phyloP scores from a whole-genome alignment of 2,797 vertebrate genomes.

The Podargus strigoides region DNA sequence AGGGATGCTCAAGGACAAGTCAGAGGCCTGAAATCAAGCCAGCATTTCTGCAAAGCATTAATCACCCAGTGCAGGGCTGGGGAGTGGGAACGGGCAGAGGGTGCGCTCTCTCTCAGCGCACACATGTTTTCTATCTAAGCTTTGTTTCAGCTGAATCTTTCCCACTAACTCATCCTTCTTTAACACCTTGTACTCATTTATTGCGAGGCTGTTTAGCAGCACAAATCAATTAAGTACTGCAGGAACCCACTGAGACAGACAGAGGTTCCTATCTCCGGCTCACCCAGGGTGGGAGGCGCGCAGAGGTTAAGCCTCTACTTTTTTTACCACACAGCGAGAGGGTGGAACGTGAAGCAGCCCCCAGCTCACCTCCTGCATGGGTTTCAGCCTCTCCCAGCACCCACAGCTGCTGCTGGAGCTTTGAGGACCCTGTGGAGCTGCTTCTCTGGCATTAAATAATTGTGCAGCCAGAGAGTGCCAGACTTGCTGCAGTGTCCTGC shows the following conservation, averaged over 20 bases:
- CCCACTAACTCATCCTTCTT: neutral
- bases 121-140: conserved; percentile 7
- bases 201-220: neutral
- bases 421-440: neutral
- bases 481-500: neutral
- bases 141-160: conserved; percentile 21
- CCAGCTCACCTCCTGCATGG: neutral
- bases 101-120: neutral
- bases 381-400: neutral
- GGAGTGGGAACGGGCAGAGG: neutral
- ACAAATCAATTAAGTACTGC: neutral
- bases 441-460: neutral
- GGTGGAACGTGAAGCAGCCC: neutral
- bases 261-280: neutral
- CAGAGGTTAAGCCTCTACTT: neutral
- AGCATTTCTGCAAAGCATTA: neutral
- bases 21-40: neutral
- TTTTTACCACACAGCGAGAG: neutral
- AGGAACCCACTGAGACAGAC: neutral
- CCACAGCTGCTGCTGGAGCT: neutral
- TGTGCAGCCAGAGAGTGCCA: neutral
- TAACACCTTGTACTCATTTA: conserved; percentile 51
- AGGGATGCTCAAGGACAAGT: neutral
- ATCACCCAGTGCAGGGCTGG: neutral
- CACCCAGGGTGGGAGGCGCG: neutral